phyloP scores from a whole-genome alignment of 2,113 vertebrate species.

The Serranochromis macrocephalus region DNA sequence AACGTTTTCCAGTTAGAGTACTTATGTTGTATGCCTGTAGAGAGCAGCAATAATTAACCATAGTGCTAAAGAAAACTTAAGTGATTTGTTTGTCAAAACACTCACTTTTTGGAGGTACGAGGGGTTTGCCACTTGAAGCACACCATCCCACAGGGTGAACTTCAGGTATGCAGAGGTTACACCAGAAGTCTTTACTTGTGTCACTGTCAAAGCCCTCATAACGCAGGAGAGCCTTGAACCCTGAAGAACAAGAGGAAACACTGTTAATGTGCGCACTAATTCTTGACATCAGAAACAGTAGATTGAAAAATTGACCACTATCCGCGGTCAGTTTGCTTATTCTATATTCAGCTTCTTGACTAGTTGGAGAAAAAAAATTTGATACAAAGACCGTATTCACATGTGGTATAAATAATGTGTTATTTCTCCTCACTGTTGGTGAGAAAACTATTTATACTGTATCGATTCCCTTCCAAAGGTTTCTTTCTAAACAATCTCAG shows the following conservation, averaged over 20 bases:
- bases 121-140: constrained; percentile 90
- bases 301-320: not conserved
- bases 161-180: constrained; percentile 88
- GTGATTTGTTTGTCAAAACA: not conserved
- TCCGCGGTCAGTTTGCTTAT: not conserved
- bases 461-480: not conserved
- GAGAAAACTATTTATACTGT: not conserved
- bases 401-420: not conserved
- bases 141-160: constrained; percentile 98
- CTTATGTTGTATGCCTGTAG: constrained; percentile 92
- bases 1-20: constrained; percentile 98
- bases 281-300: not conserved
- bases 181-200: constrained; percentile 92
- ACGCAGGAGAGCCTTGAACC: constrained; percentile 90
- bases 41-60: not conserved
- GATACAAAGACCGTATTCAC: not conserved
- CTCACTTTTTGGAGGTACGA: constrained; percentile 91
- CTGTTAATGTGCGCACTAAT: not conserved
- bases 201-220: constrained; percentile 97
- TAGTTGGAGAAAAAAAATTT: not conserved
- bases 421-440: not conserved
- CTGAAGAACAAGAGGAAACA: constrained; percentile 55
- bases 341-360: not conserved
- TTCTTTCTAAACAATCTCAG: not conserved
- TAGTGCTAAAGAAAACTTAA: not conserved